Base-by-base conservation (phyloP, 2,113 vertebrate species). In the Cnemophilus loriae region DNA sequence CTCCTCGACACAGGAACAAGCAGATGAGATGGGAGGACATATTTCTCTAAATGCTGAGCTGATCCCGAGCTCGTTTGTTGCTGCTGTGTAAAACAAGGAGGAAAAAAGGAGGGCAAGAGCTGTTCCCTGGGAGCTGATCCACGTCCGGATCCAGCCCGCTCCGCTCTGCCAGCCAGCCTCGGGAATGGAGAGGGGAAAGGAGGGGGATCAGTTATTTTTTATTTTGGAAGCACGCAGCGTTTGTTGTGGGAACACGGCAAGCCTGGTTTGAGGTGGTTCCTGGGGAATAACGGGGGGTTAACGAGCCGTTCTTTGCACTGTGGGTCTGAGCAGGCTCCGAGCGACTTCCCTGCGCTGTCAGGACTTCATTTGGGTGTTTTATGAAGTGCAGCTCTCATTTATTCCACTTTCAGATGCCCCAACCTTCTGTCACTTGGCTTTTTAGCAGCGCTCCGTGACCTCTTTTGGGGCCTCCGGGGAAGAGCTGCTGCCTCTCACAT, bases 1-100 rank as follows among this genome's bases (percentile, higher is more conserved):
- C 78, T 75, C 64, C 77, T 49, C 64, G 73, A 70, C 32, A 52
- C 6, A 2, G 12, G 69, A 91, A 71, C 86, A 44, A 82, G 70
- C 49, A 17, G 13, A 14, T 2, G 55, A 87, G 60, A 42, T 28
- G 61, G 64, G 37, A 64, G 30, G 32, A 47, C 11, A 1, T 22
- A 16, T 37, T 63, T 55, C 60, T 87, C 4, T 37, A 91, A 84
- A 64, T 24, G 49, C n/a, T 28, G 57, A 55, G 55, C 68, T 11
- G 86, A 70, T 61, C 22, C 59, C 6, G 11, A 27, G 69, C 87
- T 95, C 52, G 2, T 90, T 94, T 92, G 80, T 93, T n/a, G 69
- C 52, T 30, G n/a, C 30, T 13, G 18, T 76, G 76, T 91, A 67
- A 87, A 93, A 78, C 49, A 55, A 75, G 64, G 26, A 50, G 37